A percentile compares a stretch with the other conserved stretches of the same genome.
Conservation (phyloP, 2,113 vertebrate genomes). For the Mungos mungo region DNA sequence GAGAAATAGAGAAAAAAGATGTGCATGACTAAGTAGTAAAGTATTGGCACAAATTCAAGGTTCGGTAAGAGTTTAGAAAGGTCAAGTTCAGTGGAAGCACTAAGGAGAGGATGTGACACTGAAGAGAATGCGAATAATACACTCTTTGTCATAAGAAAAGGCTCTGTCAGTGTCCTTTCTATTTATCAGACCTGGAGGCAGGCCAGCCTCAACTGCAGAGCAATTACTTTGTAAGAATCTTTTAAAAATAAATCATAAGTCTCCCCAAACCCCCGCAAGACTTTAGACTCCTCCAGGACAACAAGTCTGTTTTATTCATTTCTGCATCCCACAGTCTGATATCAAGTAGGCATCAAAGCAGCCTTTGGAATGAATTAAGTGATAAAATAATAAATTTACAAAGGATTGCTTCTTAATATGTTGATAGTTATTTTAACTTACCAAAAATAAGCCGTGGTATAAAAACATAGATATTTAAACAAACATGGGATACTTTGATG, state of each 20-base stretch:
- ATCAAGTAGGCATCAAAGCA: neutral
- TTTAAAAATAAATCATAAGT: conserved; percentile 3
- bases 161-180: neutral
- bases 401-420: neutral
- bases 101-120: neutral
- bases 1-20: neutral
- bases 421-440: neutral
- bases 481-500: neutral
- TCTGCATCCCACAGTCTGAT: neutral
- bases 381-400: neutral
- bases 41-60: neutral
- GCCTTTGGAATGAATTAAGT: neutral
- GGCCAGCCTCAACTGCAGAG: neutral
- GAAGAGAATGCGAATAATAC: neutral
- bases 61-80: neutral
- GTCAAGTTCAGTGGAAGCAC: neutral
- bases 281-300: neutral
- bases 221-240: neutral
- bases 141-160: neutral
- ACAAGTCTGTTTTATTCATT: neutral
- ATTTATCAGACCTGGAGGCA: neutral
- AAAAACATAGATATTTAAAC: neutral
- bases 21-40: neutral
- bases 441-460: neutral
- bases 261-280: neutral